These are phyloP conservation scores for Chroicocephalus ridibundus DNA, from an alignment of 2,113 vertebrate genomes.

Conservation along the genomic window DNA sequence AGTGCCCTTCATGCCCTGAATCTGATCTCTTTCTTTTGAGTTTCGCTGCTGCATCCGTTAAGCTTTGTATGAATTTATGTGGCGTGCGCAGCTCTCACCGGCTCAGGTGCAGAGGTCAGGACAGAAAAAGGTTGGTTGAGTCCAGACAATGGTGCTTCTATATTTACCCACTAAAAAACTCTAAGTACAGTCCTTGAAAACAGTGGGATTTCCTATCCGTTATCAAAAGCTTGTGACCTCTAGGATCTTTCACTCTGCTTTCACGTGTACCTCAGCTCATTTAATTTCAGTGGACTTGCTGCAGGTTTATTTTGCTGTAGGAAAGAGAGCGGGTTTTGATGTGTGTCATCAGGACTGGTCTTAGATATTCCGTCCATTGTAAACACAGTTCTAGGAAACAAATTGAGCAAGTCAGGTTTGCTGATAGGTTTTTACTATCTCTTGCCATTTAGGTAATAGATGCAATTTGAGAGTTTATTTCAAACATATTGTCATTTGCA, in stretches of 20 bases:
- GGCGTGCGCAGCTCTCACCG: not conserved
- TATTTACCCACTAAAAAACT: not conserved
- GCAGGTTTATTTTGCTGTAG: not conserved
- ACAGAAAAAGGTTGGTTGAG: not conserved
- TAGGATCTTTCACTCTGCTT: not conserved
- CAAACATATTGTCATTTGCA: not conserved
- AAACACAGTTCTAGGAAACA: not conserved
- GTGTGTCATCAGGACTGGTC: not conserved
- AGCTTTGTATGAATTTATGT: not conserved
- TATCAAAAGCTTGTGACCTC: not conserved
- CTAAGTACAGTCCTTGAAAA: not conserved
- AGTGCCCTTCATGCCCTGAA: not conserved
- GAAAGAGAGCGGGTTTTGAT: not conserved
- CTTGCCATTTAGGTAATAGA: not conserved
- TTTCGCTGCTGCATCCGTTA: not conserved
- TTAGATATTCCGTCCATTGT: not conserved
- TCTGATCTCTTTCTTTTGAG: not conserved
- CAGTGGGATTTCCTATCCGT: fast-evolving
- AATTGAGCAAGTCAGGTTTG: not conserved
- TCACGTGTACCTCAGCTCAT: not conserved
- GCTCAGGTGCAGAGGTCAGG: not conserved
- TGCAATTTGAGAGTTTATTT: not conserved
- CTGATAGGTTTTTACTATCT: not conserved
- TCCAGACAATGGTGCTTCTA: not conserved
- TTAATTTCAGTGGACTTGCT: not conserved